A percentile compares a stretch with the other conserved stretches of the same genome.
phyloP scores from a whole-genome alignment of 2,113 vertebrate species.

The Lates calcarifer region DNA sequence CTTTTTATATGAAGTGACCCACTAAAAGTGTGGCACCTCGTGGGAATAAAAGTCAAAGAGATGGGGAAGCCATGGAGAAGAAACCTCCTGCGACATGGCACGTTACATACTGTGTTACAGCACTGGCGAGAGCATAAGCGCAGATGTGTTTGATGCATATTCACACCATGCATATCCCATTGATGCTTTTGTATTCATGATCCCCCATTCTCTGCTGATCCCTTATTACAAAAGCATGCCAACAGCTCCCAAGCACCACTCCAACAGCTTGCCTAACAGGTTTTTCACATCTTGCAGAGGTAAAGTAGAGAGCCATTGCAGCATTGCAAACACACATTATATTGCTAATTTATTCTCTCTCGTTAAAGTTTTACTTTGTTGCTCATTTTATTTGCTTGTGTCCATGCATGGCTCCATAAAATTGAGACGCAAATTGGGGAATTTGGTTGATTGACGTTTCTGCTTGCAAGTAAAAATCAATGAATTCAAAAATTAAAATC shows the following conservation, averaged over 20 bases:
- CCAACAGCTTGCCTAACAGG: slow-evolving; percentile 61
- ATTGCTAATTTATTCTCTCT: slow-evolving; percentile 64
- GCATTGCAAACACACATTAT: slow-evolving; percentile 50
- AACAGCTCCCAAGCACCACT: slow-evolving; percentile 51
- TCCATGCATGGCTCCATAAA: slow-evolving; percentile 46
- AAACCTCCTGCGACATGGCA: slow-evolving; percentile 44
- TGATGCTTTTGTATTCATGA: slow-evolving; percentile 75
- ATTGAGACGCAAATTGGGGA: slow-evolving; percentile 50
- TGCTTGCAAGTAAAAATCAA: slow-evolving; percentile 8
- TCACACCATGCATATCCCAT: slow-evolving; percentile 64
- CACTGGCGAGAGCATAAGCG: slow-evolving; percentile 28
- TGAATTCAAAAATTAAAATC: slow-evolving; percentile 7
- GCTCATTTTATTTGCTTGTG: slow-evolving; percentile 46
- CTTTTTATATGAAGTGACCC: slow-evolving; percentile 62
- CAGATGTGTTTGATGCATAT: slow-evolving; percentile 72
- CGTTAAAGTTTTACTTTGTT: slow-evolving; percentile 56
- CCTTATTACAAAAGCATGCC: slow-evolving; percentile 65
- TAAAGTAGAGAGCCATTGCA: slow-evolving; percentile 47
- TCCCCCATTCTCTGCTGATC: slow-evolving; percentile 66
- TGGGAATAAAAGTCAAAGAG: slow-evolving; percentile 55
- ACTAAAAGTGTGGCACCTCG: slow-evolving; percentile 53
- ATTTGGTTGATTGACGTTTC: slow-evolving; percentile 40
- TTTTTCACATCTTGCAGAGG: slow-evolving; percentile 63
- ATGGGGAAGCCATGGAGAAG: slow-evolving; percentile 7
- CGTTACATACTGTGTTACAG: slow-evolving; percentile 24